Evolutionary conservation across 2,888 invertebrate species (phyloP).

Genomic region (Chaetogeoica ovagalla): DNA sequence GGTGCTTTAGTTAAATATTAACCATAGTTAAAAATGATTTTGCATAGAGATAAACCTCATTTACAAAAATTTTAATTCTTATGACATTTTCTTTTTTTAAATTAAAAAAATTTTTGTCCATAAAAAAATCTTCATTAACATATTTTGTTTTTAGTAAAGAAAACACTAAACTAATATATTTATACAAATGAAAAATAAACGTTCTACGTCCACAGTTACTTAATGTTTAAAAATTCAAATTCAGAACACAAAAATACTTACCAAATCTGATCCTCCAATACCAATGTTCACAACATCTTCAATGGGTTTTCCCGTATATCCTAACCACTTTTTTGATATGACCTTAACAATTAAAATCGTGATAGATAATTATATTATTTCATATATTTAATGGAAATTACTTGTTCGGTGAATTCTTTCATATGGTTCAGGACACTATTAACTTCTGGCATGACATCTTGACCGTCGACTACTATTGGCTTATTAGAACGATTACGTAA

Average conservation of each 20-base stretch:
- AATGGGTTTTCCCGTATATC: conserved; percentile 89
- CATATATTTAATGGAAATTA: conserved; percentile 59
- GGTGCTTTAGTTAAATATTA: no score
- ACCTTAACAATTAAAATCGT: conserved; percentile 57
- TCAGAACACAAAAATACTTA: conserved; percentile 58
- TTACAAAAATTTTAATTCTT: no score
- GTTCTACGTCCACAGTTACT: background rate
- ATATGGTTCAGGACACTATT: conserved; percentile 90
- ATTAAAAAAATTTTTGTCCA: no score
- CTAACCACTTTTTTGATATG: conserved; percentile 66
- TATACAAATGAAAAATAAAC: no score
- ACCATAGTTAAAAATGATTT: no score
- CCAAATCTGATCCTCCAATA: conserved; percentile 97
- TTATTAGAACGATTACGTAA: conserved; percentile 81
- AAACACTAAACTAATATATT: no score
- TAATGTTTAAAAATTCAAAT: background rate
- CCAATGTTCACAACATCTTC: conserved; percentile 99
- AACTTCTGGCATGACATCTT: conserved; percentile 92
- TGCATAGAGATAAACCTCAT: no score
- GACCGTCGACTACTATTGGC: conserved; percentile 79
- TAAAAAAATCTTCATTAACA: no score
- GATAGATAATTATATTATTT: conserved; percentile 15
- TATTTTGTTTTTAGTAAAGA: no score
- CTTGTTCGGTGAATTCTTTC: conserved; percentile 85
- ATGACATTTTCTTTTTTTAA: no score